Evolutionary conservation across 2,888 invertebrate genomes (phyloP), one percentile per base, ranked within the genome.

Genomic region (Stegana nigrithorax): DNA sequence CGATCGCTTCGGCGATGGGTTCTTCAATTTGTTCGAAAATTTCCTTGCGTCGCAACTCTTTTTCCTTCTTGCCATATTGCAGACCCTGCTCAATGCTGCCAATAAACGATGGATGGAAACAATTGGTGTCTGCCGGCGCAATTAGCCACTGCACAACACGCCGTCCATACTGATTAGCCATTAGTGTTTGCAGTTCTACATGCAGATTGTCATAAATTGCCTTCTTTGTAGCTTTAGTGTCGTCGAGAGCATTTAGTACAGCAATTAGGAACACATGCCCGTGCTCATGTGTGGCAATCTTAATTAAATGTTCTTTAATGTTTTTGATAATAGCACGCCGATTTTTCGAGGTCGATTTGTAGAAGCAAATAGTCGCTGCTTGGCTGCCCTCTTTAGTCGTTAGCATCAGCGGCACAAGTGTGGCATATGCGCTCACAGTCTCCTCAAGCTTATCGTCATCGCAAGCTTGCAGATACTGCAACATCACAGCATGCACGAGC

Each of bases 141-240:
- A 97, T 90, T 21, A 98, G 87, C 90, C 97, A 97, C 64, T 94
- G 89, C 57, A 98, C 77, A 0, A 97, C 93, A 86, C 93, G 92
- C 67, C 92, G 90, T 0, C 97, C 97, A 89, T 92, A 91, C 81
- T 93, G 93, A 81, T 92, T 91, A 39, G 87, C 87, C 0, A 91
- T 91, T 27, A 97, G 87, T 4, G 91, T 91, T 67, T 89, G 87
- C 19, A 93, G 80, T 64, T 91, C 89, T 29, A 87, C 88, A 29
- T 92, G 85, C 66, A 97, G 86, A 66, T 92, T 92, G 67, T 91
- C 87, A 10, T 93, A 87, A 44, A 94, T 88, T 1, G 92, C 90
- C 84, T 97, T 97, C 77, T 92, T 92, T 19, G 97, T 89, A 0
- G 97, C 88, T 60, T 94, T 93, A 0, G 97, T 98, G 81, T 98